Base-by-base conservation (phyloP, 2,113 vertebrate genomes). In the Alethe castanea region DNA sequence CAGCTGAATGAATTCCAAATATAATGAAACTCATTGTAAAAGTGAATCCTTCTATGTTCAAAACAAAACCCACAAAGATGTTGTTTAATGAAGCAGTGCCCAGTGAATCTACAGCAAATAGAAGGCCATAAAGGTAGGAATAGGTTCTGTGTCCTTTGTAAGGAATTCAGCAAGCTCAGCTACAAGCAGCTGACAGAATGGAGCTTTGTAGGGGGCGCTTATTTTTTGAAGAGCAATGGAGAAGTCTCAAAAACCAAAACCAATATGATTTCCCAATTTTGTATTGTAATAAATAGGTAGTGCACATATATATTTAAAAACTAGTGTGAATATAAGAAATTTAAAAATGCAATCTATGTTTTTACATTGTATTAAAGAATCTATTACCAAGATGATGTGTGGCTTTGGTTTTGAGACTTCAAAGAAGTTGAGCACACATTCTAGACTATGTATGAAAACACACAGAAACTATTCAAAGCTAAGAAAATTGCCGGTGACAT, bases 131-230 rank as follows among this genome's bases (percentile, higher is more conserved):
- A 70, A 70, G 29, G 19, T 50, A n/a, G 42, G n/a, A 88, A 36
- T 56, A 42, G 6, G 16, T 54, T 57, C 13, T 22, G 9, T 40
- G 17, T 66, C 20, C 47, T 81, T 48, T 72, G n/a, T 47, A 54
- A 86, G 16, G 56, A 59, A 59, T 73, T 77, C 1, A 3, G 6
- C 35, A 23, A 78, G 23, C 24, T 84, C 56, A 60, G 4, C 12
- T 78, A n/a, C 14, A 14, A 12, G 33, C 42, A 50, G 24, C 25
- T 92, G 38, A 71, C 18, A 81, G 47, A 77, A 66, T 33, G 18
- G 28, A 61, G 19, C 19, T 73, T 66, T 4, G 1, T 40, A 52
- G 16, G 6, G 11, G 6, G 4, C 0, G 0, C 2, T 86, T 76
- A 19, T 16, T 70, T 78, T 92, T 79, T 76, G 45, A 28, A 83